phyloP scores from a whole-genome alignment of 1,140 invertebrate species.

The Philaenus spumarius region DNA sequence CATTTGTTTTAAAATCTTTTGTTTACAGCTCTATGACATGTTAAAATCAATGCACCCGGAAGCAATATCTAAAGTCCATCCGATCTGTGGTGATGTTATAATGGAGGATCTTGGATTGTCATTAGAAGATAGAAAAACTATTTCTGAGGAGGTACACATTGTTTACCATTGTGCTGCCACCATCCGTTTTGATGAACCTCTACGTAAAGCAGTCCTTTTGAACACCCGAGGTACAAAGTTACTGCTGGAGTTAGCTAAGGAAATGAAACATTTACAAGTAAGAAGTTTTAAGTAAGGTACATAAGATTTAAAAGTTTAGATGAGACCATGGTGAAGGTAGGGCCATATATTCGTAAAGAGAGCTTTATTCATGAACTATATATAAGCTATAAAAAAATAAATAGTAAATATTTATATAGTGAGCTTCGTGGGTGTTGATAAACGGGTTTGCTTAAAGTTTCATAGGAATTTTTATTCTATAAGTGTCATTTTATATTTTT shows the following conservation, averaged over 20 bases:
- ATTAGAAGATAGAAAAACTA: constrained; percentile 52
- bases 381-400: background rate
- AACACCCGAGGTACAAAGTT: constrained; percentile 55
- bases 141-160: constrained; percentile 39
- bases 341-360: too few species aligned
- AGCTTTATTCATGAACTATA: too few species aligned
- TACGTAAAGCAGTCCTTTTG: constrained; percentile 52
- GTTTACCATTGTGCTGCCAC: constrained; percentile 84
- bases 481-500: too few species aligned
- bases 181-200: constrained; percentile 76
- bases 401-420: too few species aligned
- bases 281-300: too few species aligned
- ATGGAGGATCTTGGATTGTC: constrained; percentile 65
- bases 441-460: too few species aligned
- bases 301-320: too few species aligned
- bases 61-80: constrained; percentile 55
- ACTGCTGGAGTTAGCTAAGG: constrained; percentile 50
- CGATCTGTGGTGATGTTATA: constrained; percentile 72
- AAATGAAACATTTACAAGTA: constrained; percentile 60
- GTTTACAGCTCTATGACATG: constrained; percentile 65
- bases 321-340: too few species aligned
- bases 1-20: too few species aligned
- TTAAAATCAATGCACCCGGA: constrained; percentile 52
- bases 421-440: too few species aligned
- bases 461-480: too few species aligned